Base-by-base conservation (phyloP, 1,140 invertebrate genomes). In the Drosophila tropicalis region DNA sequence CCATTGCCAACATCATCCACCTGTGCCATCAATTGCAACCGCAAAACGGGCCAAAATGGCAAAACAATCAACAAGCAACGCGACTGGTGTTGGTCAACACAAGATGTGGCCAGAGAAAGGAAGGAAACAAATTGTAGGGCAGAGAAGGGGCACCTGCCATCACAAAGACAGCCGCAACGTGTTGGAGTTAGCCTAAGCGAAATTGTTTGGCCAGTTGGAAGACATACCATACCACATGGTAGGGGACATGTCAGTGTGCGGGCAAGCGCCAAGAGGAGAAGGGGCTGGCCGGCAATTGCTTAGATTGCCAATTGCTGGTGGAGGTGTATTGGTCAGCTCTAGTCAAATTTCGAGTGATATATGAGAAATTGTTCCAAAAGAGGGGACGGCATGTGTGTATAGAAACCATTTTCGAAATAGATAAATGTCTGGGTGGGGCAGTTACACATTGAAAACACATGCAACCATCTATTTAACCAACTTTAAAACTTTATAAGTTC, bases 1-100 rank as follows among this genome's bases (percentile, higher is more conserved):
- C 66, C 34, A 13, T 22, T 39, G n/a, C 44, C 66, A 60, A 73
- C 71, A 64, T 25, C 56, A 62, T 56, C 57, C 73, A 76, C 73
- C 73, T 76, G 73, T 40, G 68, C 72, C 72, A 70, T 70, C 63
- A 64, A 68, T 85, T 73, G 76, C 70, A 79, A 77, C 83, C 83
- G 67, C 83, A 86, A 57, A 57, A 57, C 55, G 55, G 55, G 32
- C 55, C 55, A 57, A 86, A 86, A 86, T 86, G 76, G 83, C 84
- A 83, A 86, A 86, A 86, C 83, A 86, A 86, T 86, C 83, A 83
- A 80, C 84, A 79, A 83, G 79, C 79, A 79, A 65, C 72, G 83
- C 70, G 67, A 69, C 72, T 79, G 64, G 79, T 70, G 76, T 82
- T 68, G 71, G 62, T 54, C 62, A 54, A 68, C 39, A 34, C 67